phyloP scores from a whole-genome alignment of 1,140 invertebrate species.

The Araneus ventricosus region DNA sequence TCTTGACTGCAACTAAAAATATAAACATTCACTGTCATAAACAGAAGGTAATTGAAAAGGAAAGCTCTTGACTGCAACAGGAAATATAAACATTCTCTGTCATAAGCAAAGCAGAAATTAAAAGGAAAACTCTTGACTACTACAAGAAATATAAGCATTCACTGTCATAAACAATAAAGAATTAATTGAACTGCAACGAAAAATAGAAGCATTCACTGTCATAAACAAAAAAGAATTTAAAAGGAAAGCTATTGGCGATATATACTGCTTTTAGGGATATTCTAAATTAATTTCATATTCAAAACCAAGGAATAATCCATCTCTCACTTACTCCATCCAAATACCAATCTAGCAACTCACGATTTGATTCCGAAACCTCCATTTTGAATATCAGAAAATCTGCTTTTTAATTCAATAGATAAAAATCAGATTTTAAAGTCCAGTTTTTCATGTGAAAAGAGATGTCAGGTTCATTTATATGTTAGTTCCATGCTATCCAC shows the following conservation, averaged over 20 bases:
- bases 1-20: slow-evolving; percentile 81
- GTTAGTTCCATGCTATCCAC: too few relatives aligned
- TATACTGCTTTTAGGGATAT: not conserved
- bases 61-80: too few relatives aligned
- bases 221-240: not conserved
- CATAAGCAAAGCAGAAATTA: too few relatives aligned
- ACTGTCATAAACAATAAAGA: too few relatives aligned
- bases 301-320: not conserved
- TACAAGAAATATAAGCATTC: too few relatives aligned
- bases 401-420: too few relatives aligned
- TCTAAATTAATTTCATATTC: not conserved
- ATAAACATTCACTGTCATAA: not conserved
- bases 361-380: not conserved
- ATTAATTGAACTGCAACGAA: slow-evolving; percentile 82
- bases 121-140: too few relatives aligned
- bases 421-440: too few relatives aligned
- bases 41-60: too few relatives aligned
- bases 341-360: not conserved
- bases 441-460: too few relatives aligned
- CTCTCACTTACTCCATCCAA: not conserved
- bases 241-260: not conserved
- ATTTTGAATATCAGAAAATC: not conserved
- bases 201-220: not conserved
- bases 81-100: too few relatives aligned
- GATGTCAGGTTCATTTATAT: too few relatives aligned